Conservation (phyloP, 2,888 invertebrate species). For the Galerucella nymphaeae region DNA sequence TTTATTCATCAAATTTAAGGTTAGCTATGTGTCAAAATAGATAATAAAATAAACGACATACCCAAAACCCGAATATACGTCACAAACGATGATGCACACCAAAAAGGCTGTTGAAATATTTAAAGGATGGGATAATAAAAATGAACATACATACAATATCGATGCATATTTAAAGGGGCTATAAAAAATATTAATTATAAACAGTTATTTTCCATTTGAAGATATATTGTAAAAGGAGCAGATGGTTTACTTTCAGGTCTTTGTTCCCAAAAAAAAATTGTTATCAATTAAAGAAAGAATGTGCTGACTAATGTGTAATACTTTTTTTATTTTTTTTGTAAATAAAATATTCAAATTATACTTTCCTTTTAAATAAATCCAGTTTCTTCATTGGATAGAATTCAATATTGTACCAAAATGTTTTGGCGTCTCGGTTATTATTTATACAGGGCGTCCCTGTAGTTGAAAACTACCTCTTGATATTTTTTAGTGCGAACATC, state of each 20-base stretch:
- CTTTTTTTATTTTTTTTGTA: not conserved
- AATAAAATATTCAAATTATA: not conserved
- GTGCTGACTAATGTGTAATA: not conserved
- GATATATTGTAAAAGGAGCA: not conserved
- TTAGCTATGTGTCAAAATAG: no score
- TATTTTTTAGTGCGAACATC: no score
- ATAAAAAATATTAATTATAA: not conserved
- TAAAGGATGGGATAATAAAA: not conserved
- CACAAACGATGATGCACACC: no score
- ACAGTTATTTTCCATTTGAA: not conserved
- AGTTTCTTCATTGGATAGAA: not conserved
- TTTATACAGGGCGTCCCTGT: no score
- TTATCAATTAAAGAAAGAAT: not conserved
- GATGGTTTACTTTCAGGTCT: constrained; percentile 2
- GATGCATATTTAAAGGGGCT: not conserved
- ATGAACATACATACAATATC: not conserved
- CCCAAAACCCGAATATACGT: no score
- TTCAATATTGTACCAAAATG: not conserved
- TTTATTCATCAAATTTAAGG: no score
- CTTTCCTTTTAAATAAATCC: not conserved
- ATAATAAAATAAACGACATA: no score
- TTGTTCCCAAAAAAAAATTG: constrained; percentile 1
- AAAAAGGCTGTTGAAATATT: no score
- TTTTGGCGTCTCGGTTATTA: no score
- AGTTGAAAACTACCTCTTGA: no score